Conservation (phyloP, 92 coral and sea anemone genomes). For the Parazoanthus darwini region DNA sequence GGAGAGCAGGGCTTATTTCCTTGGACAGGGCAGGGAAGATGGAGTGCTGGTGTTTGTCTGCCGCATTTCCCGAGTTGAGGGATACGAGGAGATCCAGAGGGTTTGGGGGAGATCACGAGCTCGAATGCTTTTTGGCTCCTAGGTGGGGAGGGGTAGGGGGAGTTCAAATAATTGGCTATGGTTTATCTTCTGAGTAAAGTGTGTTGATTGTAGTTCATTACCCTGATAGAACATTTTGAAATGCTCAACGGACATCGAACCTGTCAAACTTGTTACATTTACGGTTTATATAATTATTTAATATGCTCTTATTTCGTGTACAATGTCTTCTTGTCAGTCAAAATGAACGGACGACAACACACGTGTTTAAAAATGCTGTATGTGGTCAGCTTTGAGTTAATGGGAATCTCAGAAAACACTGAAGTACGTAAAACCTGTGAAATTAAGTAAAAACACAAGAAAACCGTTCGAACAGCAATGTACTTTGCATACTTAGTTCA, state of each 20-base stretch:
- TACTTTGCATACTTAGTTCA: neutral
- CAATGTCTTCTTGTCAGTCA: slow-evolving; percentile 30
- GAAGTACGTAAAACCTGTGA: neutral
- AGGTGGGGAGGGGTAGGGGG: no score
- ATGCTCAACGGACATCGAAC: neutral
- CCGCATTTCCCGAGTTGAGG: no score
- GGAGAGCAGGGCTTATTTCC: no score
- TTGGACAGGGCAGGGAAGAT: no score
- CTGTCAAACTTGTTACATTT: neutral
- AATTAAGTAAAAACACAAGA: neutral
- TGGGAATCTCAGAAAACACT: neutral
- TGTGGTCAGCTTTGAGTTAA: neutral
- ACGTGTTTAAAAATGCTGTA: neutral
- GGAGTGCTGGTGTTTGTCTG: no score
- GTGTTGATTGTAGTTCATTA: no score
- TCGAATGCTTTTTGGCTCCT: no score
- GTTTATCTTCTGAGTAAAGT: no score
- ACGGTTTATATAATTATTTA: slow-evolving; percentile 20
- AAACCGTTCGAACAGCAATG: slow-evolving; percentile 2
- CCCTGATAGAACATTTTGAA: neutral
- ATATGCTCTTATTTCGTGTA: slow-evolving; percentile 28
- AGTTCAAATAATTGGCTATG: no score
- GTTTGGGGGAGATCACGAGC: no score
- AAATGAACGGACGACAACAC: slow-evolving; percentile 31
- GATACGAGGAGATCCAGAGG: no score